Evolutionary conservation across 2,113 vertebrate genomes (phyloP).

Genomic region (Leucopsar rothschildi): DNA sequence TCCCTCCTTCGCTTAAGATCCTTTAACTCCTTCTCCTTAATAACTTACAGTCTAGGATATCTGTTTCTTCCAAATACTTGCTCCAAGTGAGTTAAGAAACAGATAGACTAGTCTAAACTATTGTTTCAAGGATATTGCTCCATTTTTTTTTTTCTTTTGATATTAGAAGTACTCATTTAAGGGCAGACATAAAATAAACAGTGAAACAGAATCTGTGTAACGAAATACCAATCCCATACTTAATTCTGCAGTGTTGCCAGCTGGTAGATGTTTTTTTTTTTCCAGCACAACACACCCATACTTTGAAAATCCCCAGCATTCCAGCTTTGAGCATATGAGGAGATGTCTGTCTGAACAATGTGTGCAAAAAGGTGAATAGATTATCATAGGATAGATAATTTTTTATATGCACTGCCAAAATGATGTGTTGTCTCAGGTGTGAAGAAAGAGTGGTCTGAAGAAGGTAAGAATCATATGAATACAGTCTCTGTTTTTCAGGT

Average conservation of each 20-base stretch:
- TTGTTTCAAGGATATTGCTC: not conserved
- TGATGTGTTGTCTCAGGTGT: not conserved
- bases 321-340: not conserved
- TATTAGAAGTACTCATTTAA: not conserved
- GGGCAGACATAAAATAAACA: not conserved
- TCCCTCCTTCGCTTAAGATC: not conserved
- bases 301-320: not conserved
- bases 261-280: not conserved
- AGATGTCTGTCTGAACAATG: not conserved
- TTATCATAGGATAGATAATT: not conserved
- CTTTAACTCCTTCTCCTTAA: not conserved
- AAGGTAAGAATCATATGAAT: slow-evolving; percentile 4
- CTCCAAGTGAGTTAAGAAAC: not conserved
- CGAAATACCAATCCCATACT: not conserved
- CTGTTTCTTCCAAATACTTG: not conserved
- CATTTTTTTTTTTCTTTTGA: not conserved
- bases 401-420: not conserved
- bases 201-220: not conserved
- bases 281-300: not conserved
- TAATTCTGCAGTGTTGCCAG: not conserved
- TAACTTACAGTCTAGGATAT: not conserved
- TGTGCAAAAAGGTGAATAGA: not conserved
- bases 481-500: not conserved
- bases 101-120: not conserved
- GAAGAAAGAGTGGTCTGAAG: not conserved